A percentile compares a stretch with the other conserved stretches of the same genome.
Conservation (phyloP, 2,888 invertebrate genomes). For the Coelopa pilipes region DNA sequence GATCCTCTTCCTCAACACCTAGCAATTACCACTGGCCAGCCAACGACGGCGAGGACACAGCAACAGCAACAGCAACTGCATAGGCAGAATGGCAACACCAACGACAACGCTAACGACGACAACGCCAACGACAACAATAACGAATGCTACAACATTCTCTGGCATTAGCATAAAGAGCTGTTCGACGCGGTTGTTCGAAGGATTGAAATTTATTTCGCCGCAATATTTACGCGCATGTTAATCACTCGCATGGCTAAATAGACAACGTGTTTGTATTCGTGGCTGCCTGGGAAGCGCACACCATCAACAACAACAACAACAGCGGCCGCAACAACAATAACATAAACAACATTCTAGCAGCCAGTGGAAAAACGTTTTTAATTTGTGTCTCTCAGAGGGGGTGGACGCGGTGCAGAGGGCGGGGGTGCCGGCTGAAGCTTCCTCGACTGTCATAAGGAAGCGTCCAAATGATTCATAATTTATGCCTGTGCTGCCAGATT, state of each 20-base stretch:
- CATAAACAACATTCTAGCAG: too few species aligned
- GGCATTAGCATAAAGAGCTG: too few species aligned
- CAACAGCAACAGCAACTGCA: too few species aligned
- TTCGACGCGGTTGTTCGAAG: neutral
- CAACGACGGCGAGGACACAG: too few species aligned
- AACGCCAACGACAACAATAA: too few species aligned
- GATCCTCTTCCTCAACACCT: too few species aligned
- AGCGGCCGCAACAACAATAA: neutral
- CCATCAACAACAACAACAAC: neutral
- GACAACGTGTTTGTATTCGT: conserved; percentile 7
- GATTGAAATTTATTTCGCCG: neutral
- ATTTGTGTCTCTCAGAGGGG: neutral
- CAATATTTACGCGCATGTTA: conserved; percentile 10
- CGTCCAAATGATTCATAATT: conserved; percentile 4
- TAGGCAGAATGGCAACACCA: too few species aligned
- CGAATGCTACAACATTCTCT: too few species aligned
- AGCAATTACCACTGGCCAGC: too few species aligned
- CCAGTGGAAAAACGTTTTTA: neutral
- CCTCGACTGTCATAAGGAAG: conserved; percentile 2
- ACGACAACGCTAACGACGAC: too few species aligned
- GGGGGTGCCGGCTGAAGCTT: neutral
- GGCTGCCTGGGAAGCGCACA: neutral
- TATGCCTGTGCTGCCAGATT: conserved; percentile 8
- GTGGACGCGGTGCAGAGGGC: neutral
- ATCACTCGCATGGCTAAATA: neutral